Base-by-base conservation (phyloP, 2,888 invertebrate species). In the Heliothis peltigera region DNA sequence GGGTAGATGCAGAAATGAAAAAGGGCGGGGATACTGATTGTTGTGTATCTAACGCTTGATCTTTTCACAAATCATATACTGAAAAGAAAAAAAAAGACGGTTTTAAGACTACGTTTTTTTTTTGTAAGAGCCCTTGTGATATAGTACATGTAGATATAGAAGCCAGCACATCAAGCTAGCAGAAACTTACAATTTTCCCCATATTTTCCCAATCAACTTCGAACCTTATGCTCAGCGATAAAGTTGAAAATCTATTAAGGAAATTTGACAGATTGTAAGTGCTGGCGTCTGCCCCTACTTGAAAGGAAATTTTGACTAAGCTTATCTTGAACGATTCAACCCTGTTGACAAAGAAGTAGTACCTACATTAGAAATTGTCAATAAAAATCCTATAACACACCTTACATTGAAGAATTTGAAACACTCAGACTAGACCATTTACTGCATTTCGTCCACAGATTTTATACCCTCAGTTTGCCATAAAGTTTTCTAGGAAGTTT, bases 401-500 rank as follows among this genome's bases (percentile, higher is more conserved):
- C 3, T 21, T 32, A 21, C 32, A 54, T 18, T 12, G 12, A 17
- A 4, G 15, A 19, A 10, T 32, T 55, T 22, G 17, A 17, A 17
- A 4, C 19, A 59, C 54, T 32, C 15, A 18, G 10, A 53, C 46
- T 35, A 28, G 35, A 49, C 56, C n/a, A 12, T 19, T 54, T 7
- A 28, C 58, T 6, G 43, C 25, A 47, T 55, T 54, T 46, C 39
- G 10, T 8, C 70, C 44, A 35, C 21, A 35, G 54, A 51, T 75
- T 70, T 75, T 10, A 70, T 52, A 61, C 51, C 75, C 46, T 32
- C 35, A 3, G 7, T 56, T n/a, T 10, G 8, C 42, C 21, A 54
- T 55, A 54, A 35, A 52, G 47, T 55, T 66, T 79, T 71, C 75
- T 58, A 28, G 63, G 77, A 75, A 79, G 25, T 58, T 70, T 55